These are phyloP conservation scores for Calonectris borealis DNA, from an alignment of 2,113 vertebrate species.

Conservation along the genomic window DNA sequence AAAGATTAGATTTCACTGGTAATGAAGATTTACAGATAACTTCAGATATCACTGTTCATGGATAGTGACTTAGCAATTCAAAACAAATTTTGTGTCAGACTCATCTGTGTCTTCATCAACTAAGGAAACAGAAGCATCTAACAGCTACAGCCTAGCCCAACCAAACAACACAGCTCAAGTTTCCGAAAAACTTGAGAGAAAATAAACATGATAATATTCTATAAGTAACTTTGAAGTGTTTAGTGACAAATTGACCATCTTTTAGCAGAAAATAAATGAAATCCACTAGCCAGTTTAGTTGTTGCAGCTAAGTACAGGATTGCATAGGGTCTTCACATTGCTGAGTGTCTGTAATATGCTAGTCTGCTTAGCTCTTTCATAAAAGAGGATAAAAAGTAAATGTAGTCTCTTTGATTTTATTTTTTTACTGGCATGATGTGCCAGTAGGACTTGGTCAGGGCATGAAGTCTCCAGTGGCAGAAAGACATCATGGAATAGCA, in stretches of 20 bases:
- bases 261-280: not conserved
- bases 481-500: not conserved
- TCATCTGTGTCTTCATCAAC: not conserved
- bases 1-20: not conserved
- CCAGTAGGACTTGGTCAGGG: not conserved
- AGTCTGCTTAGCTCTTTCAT: not conserved
- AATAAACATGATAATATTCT: not conserved
- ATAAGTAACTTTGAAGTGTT: not conserved
- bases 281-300: not conserved
- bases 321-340: not conserved
- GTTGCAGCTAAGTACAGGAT: not conserved
- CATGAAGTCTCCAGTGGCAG: not conserved
- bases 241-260: not conserved
- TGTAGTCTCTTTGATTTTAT: not conserved
- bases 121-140: not conserved
- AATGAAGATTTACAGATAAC: not conserved
- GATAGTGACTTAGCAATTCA: not conserved
- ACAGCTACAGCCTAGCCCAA: not conserved
- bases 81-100: not conserved
- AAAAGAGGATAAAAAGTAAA: not conserved
- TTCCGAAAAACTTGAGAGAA: not conserved
- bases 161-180: not conserved
- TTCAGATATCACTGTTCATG: not conserved
- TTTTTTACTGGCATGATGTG: not conserved
- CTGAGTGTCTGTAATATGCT: not conserved